Evolutionary conservation across 2,888 invertebrate genomes (phyloP), one percentile per base, ranked within the genome.

Genomic region (Zele albiditarsus): DNA sequence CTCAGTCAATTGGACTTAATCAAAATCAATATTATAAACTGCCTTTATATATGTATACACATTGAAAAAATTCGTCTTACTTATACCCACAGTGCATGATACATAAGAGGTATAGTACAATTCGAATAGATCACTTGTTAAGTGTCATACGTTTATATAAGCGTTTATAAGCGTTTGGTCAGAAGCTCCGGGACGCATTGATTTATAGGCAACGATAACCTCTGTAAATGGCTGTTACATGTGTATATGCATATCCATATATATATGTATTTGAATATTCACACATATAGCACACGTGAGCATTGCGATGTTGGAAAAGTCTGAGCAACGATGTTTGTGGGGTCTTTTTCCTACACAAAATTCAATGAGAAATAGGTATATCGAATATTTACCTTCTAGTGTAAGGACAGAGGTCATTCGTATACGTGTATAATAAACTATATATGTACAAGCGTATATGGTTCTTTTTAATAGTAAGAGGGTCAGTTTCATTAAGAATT

Each of bases 51-150:
- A 23, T 1, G 20, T 53, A n/a, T 53, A 53, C 20, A 53, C n/a
- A 46, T 46, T 46, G 4, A 46, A 46, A 46, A 46, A 46, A 14
- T 46, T n/a, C 16, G 46, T 46, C 46, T 46, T n/a, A 46, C 46
- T 46, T 46, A 46, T 46, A 46, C 3, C 16, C 16, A 16, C 3
- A 46, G 46, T 16, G 12, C 2, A 46, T 46, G 16, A 46, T 46
- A 46, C n/a, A 46, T 46, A n/a, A 16, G 46, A 10, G 20, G 20
- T 53, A 53, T 20, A 53, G 53, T 53, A 53, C 77, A 76, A 80
- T 80, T 76, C 74, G 78, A 76, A 77, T 76, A 78, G 78, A 80
- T 80, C 78, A 77, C 80, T 80, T 77, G 80, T 78, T 75, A 79
- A 77, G 75, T 78, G 78, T 80, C 80, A 79, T 76, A 79, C 76